These are phyloP conservation scores for Lutraria rhynchaena DNA, from an alignment of 1,140 invertebrate species.

Conservation along the genomic window DNA sequence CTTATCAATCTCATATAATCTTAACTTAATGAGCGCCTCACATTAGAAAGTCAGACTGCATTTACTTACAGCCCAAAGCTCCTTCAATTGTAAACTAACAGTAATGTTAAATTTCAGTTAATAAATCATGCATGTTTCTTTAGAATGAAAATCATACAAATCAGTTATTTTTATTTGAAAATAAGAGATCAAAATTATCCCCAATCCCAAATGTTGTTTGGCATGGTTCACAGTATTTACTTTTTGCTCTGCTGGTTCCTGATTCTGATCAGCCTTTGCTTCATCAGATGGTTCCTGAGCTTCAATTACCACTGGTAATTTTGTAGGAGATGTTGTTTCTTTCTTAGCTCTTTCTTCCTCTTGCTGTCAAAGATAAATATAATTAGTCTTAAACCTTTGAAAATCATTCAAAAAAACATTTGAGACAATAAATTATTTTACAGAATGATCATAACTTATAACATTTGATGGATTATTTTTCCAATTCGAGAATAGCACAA, in stretches of 20 bases:
- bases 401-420: too few species aligned
- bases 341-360: constrained; percentile 68
- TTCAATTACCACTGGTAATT: constrained; percentile 72
- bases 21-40: too few species aligned
- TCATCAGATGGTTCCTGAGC: constrained; percentile 69
- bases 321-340: constrained; percentile 68
- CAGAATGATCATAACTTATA: too few species aligned
- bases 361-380: too few species aligned
- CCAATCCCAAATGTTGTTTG: too few species aligned
- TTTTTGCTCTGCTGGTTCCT: constrained; percentile 23
- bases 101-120: background rate
- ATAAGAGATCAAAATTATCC: background rate
- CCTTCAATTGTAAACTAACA: background rate
- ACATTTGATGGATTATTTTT: too few species aligned
- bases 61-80: too few species aligned
- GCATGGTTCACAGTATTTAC: background rate
- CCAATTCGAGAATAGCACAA: too few species aligned
- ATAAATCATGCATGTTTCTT: background rate
- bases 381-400: too few species aligned
- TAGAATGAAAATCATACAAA: background rate
- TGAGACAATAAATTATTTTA: too few species aligned
- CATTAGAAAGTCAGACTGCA: too few species aligned
- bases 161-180: background rate
- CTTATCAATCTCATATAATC: too few species aligned
- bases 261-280: constrained; percentile 16